Evolutionary conservation across 2,888 invertebrate species (phyloP), one percentile per base, ranked within the genome.

Genomic region (Aromia moschata): DNA sequence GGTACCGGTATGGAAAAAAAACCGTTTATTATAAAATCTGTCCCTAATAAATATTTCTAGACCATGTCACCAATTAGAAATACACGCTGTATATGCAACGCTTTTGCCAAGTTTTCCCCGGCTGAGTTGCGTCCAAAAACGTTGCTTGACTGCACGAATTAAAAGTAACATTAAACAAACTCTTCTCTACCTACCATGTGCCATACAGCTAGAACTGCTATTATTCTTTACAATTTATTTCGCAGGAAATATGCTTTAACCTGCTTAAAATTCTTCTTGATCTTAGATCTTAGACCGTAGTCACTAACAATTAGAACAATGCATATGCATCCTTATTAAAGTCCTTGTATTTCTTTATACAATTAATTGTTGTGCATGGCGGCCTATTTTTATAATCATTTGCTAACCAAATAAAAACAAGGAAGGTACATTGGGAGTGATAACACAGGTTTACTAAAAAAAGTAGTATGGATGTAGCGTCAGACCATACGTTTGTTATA

Each of bases 141-240:
- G n/a, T n/a, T n/a, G n/a, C 7, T 7, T 25, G 25, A 25, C 25
- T 25, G 7, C 25, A 25, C 25, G 4, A 25, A 3, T 5, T 25
- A n/a, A 33, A n/a, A 2, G 12, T 14, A 0, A 36, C 15, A 40
- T 17, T 31, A 14, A 25, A n/a, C 31, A 46, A 14, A 46, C 31
- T 46, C 16, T n/a, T 10, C 45, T 33, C 9, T 30, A n/a, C 16
- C 45, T 33, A 33, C 10, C 11, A 11, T 31, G 45, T 45, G 31
- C 31, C 30, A 9, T 40, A 14, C 18, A 15, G n/a, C 45, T 33
- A 33, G 1, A 31, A 16, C 16, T 16, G 16, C 30, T 15, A 30
- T 25, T 11, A 25, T 45, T 45, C 14, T 9, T 30, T 30, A 30
- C 12, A 14, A 15, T 10, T 25, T 30, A 15, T 17, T 12, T 30